These are phyloP conservation scores for Pyrrhosoma nymphula DNA, from an alignment of 2,888 invertebrate species.

Conservation along the genomic window DNA sequence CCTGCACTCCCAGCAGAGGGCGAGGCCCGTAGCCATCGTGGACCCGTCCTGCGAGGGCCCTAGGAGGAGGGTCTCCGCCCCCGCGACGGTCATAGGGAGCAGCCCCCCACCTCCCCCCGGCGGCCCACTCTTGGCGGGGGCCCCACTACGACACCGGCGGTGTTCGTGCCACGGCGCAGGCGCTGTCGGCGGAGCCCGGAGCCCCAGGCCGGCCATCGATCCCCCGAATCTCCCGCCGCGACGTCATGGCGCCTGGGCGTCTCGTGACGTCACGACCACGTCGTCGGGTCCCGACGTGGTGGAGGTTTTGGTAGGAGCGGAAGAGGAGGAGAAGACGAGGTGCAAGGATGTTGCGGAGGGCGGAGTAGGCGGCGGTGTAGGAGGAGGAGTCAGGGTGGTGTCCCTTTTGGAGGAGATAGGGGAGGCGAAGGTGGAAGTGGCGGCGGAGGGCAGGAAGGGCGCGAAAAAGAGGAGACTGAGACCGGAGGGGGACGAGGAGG, in stretches of 20 bases:
- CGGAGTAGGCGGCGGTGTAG: slow-evolving; percentile 19
- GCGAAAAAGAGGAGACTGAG: slow-evolving; percentile 30
- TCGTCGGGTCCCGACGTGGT: slow-evolving; percentile 59
- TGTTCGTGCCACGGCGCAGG: slow-evolving; percentile 69
- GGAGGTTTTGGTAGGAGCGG: slow-evolving; percentile 50
- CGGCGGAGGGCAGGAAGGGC: neutral
- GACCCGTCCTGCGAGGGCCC: slow-evolving; percentile 72
- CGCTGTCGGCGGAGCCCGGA: slow-evolving; percentile 70
- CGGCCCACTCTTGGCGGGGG: slow-evolving; percentile 75
- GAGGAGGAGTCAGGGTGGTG: slow-evolving; percentile 12
- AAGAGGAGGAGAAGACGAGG: slow-evolving; percentile 39
- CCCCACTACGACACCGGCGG: slow-evolving; percentile 71
- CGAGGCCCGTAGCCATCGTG: slow-evolving; percentile 74
- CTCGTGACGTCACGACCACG: slow-evolving; percentile 66
- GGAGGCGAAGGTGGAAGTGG: neutral
- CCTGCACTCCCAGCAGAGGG: slow-evolving; percentile 70
- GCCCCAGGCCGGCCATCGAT: slow-evolving; percentile 68
- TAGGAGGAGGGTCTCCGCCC: slow-evolving; percentile 70
- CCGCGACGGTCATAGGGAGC: slow-evolving; percentile 70
- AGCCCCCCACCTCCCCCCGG: slow-evolving; percentile 68
- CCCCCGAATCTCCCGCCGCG: slow-evolving; percentile 57
- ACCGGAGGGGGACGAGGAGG: slow-evolving; percentile 20
- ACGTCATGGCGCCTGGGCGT: slow-evolving; percentile 60
- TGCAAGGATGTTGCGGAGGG: neutral
- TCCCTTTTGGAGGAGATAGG: slow-evolving; percentile 17